phyloP scores from a whole-genome alignment of 2,888 invertebrate species.

The Hecatera dysodea region DNA sequence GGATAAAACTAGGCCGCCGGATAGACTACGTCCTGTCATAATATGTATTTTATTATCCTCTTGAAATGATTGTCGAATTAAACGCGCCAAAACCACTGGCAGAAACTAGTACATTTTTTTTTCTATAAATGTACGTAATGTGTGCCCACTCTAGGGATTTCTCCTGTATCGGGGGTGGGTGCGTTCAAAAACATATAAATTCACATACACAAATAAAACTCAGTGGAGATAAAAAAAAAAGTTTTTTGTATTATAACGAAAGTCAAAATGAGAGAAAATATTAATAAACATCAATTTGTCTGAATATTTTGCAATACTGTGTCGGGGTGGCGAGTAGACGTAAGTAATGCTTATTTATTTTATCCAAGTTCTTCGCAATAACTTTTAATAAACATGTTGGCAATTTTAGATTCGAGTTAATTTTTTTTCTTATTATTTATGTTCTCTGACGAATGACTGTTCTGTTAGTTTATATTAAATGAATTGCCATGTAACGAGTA shows the following conservation, averaged over 20 bases:
- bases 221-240: neutral
- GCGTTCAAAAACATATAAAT: too few species aligned
- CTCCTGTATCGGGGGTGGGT: too few species aligned
- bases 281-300: conserved; percentile 17
- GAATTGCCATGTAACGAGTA: too few species aligned
- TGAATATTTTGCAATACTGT: conserved; percentile 5
- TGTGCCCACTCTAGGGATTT: too few species aligned
- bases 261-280: conserved; percentile 2
- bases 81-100: neutral
- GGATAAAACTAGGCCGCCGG: too few species aligned
- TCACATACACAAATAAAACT: conserved; percentile 1
- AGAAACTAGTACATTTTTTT: neutral
- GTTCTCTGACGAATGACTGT: too few species aligned
- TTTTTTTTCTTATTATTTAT: neutral
- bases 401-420: neutral
- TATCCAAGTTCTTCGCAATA: neutral
- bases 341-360: conserved; percentile 18
- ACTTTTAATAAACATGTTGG: conserved; percentile 19
- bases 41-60: neutral
- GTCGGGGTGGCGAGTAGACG: neutral
- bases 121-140: too few species aligned
- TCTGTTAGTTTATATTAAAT: too few species aligned
- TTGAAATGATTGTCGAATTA: too few species aligned
- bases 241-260: neutral
- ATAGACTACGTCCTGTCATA: neutral